A percentile compares a stretch with the other conserved stretches of the same genome.
Evolutionary conservation across 2,113 vertebrate genomes (phyloP).

Genomic region (Athene cunicularia): DNA sequence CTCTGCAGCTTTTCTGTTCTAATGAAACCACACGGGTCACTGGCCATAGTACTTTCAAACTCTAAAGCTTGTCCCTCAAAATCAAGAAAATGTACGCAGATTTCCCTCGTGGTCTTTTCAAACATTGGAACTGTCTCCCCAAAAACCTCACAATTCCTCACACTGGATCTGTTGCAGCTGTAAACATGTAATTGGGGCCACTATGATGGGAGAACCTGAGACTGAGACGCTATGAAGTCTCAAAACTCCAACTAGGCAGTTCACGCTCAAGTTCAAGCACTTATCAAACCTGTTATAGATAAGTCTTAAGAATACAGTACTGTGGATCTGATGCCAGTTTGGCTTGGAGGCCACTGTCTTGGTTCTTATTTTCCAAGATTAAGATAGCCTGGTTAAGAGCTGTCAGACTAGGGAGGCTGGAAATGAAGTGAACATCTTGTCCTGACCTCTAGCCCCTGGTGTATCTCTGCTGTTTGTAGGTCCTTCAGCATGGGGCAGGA

Average conservation of each 20-base stretch:
- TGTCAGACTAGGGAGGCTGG: background rate
- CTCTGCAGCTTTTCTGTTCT: background rate
- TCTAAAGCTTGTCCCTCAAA: background rate
- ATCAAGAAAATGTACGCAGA: background rate
- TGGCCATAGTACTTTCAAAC: background rate
- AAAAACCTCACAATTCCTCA: background rate
- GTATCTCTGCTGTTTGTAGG: background rate
- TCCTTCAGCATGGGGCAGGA: background rate
- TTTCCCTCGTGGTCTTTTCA: background rate
- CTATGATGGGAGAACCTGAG: background rate
- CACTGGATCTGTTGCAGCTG: background rate
- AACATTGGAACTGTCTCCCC: background rate
- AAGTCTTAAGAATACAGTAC: background rate
- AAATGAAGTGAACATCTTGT: background rate
- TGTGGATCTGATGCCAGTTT: background rate
- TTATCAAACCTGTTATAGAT: background rate
- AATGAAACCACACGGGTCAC: background rate
- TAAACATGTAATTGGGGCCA: background rate
- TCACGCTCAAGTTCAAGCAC: background rate
- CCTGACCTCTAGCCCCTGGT: background rate
- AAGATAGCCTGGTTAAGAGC: background rate
- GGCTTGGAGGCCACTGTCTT: background rate
- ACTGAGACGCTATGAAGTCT: background rate
- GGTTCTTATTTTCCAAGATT: background rate
- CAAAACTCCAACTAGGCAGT: background rate